Conservation (phyloP, 2,113 vertebrate species). For the Peromyscus leucopus region DNA sequence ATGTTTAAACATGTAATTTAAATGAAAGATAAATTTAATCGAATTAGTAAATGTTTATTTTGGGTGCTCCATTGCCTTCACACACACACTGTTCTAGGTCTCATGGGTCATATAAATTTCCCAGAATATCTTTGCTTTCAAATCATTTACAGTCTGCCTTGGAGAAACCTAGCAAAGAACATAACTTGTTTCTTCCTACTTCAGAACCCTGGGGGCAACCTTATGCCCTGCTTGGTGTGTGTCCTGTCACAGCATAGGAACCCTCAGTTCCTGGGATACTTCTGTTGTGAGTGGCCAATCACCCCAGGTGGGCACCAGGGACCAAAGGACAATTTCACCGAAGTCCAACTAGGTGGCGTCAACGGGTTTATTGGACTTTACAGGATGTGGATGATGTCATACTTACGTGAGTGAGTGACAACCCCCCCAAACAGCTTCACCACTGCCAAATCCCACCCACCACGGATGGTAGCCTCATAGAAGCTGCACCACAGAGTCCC, state of each 20-base stretch:
- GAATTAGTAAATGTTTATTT: neutral
- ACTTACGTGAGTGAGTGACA: neutral
- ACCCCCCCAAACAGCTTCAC: neutral
- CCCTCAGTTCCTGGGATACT: neutral
- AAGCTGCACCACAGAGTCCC: neutral
- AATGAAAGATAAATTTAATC: conserved; percentile 47
- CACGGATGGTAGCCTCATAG: neutral
- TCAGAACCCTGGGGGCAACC: neutral
- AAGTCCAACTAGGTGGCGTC: neutral
- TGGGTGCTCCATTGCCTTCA: neutral
- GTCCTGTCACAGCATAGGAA: neutral
- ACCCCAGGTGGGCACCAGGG: neutral
- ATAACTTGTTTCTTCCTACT: neutral
- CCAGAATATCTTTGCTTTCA: neutral
- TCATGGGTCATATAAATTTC: neutral
- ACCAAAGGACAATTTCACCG: neutral
- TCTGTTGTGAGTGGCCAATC: neutral
- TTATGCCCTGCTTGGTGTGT: neutral
- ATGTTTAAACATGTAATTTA: conserved; percentile 8
- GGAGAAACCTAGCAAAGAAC: neutral
- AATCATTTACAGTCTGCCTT: neutral
- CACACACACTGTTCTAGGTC: neutral
- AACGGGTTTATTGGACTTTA: neutral
- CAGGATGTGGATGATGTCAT: neutral
- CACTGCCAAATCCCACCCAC: neutral